Evolutionary conservation across 2,113 vertebrate genomes (phyloP), one percentile per base, ranked within the genome.

Genomic region (Thomomys bottae): DNA sequence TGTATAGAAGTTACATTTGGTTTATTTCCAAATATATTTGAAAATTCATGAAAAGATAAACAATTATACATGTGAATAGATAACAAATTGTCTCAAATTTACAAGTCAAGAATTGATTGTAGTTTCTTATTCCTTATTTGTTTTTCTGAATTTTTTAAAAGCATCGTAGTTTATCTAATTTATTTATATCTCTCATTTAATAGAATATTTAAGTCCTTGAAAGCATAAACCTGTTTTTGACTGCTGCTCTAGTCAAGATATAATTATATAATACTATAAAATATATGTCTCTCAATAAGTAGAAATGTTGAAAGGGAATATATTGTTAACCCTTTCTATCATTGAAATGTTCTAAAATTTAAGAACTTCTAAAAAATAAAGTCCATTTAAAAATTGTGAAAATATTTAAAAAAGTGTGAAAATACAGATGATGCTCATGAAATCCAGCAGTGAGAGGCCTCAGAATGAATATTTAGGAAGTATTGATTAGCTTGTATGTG

Each of bases 281-380:
- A 71, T n/a, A 15, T 71, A 38, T 57, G 40, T 57, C 38, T 71
- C 71, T 70, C 24, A 71, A 28, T 38, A 84, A 70, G 57, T 54
- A 34, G 24, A 71, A 32, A 57, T 36, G 67, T 79, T 68, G 38
- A 42, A 88, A 24, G 59, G 14, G 4, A 38, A 49, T 77, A 23
- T 64, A 40, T 70, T 8, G 15, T 38, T 38, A 84, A 82, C 8
- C 38, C 18, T 81, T 7, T 61, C 8, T 61, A 21, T 59, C 64
- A 40, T 77, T 89, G 57, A 78, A 26, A 32, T 79, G 75, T 79
- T 84, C 54, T 76, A n/a, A 76, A 87, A 75, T 61, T 64, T 15
- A 40, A 10, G 76, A 71, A 30, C 81, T 32, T 76, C 7, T 89
- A 36, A 87, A 82, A 89, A 61, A 49, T 40, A 70, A 63, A 61